These are phyloP conservation scores for Carterocephalus palaemon DNA, from an alignment of 2,888 invertebrate genomes.

Conservation along the genomic window DNA sequence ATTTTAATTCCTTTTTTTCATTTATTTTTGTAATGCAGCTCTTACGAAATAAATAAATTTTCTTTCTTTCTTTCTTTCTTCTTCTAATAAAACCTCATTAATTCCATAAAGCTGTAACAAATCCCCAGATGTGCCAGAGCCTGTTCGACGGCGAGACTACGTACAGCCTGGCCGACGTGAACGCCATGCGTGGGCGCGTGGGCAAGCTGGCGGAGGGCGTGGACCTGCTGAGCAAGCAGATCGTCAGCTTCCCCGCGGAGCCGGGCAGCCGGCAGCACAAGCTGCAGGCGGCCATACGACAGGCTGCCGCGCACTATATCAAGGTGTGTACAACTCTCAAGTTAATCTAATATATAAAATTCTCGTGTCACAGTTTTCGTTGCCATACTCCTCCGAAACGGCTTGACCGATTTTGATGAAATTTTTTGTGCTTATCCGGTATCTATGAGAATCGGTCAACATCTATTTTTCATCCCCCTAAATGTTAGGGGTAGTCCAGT, in stretches of 20 bases:
- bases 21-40: too few relatives aligned
- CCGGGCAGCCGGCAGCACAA: constrained; percentile 81
- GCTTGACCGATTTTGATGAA: background rate
- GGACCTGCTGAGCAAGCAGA: constrained; percentile 89
- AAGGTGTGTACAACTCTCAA: constrained; percentile 76
- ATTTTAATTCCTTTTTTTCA: too few relatives aligned
- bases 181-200: constrained; percentile 88
- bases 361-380: too few relatives aligned
- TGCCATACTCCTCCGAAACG: too few relatives aligned
- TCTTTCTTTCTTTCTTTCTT: background rate
- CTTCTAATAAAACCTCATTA: background rate
- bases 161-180: constrained; percentile 91
- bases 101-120: background rate
- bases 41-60: too few relatives aligned
- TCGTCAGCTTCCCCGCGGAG: constrained; percentile 81
- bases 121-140: constrained; percentile 78
- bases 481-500: too few relatives aligned
- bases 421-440: background rate
- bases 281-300: constrained; percentile 85
- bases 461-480: too few relatives aligned
- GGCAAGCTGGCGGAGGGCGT: constrained; percentile 93
- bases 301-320: constrained; percentile 88
- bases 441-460: too few relatives aligned
- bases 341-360: too few relatives aligned
- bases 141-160: constrained; percentile 92